Base-by-base conservation (phyloP, 2,113 vertebrate genomes). In the Bos javanicus region DNA sequence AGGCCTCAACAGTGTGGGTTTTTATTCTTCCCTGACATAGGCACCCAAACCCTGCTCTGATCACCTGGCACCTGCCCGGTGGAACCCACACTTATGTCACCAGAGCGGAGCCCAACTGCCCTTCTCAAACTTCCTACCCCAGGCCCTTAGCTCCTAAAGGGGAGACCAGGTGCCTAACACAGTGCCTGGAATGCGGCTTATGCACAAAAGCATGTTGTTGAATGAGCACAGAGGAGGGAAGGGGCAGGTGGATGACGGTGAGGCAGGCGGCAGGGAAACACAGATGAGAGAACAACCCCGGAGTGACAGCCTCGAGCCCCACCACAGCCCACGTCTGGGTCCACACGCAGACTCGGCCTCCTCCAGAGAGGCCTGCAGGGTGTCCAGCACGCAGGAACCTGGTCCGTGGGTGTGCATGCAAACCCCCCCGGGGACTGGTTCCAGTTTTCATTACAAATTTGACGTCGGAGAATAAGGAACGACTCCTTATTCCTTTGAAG, bases 321-420 rank as follows among this genome's bases (percentile, higher is more conserved):
- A 4, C 0, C 1, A 36, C 19, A 28, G 36, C 5, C 15, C n/a
- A 6, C 0, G 1, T 2, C 85, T 25, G 54, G 39, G 67, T 43
- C 50, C 7, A 1, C 1, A 1, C 2, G 8, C 12, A 2, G 28
- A 8, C 59, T 23, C 8, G 0, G 9, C 7, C n/a, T 39, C 4
- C 5, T 60, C 71, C 30, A 23, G 2, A 12, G 43, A 86, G 28
- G 56, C 23, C 57, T 39, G 25, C 0, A 1, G 30, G 30, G 3
- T 10, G 28, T 26, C 52, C 23, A 15, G 15, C 33, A 30, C 0
- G 0, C 0, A 4, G 23, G 59, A 36, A 2, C 23, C 23, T 5
- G 13, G 28, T 26, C 39, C 54, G 2, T 7, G 3, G 0, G 15
- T 7, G 12, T 6, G 2, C 46, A 21, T 33, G 14, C 26, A 15